Evolutionary conservation across 2,113 vertebrate genomes (phyloP), one percentile per base, ranked within the genome.

Genomic region (Pionites leucogaster): DNA sequence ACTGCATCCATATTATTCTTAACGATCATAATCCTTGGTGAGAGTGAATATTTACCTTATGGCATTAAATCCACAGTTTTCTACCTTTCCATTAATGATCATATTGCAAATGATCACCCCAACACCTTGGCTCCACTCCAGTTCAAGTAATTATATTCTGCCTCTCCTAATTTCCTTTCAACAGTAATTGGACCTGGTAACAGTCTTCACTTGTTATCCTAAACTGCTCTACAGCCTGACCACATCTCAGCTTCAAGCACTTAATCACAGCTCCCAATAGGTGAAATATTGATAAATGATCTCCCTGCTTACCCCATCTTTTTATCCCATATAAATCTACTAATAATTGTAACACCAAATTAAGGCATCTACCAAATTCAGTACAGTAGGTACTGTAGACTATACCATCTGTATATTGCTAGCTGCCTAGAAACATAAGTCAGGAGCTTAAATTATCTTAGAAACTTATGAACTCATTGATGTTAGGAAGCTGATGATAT

Each of bases 141-240:
- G 88, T 86, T 90, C 70, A 81, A 92, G 93, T 94, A 97, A 96
- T 96, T 96, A 92, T 93, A 94, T 84, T 96, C 88, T 95, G 88
- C 88, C 95, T 92, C 65, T 90, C 77, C 88, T 93, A 94, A 96
- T 96, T 95, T 96, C 95, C 92, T 96, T 96, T 91, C 3, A 6
- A 95, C 80, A 93, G 72, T 96, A 95, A 96, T 94, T 93, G 72
- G 88, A 91, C 72, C 28, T 76, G 72, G 29, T 91, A 93, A 88
- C 52, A 94, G 70, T 79, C 80, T 93, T 93, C 83, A 86, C 86
- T 93, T 92, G 82, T 81, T 95, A 92, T 88, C 82, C 92, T 92
- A 72, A 93, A 82, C 86, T 76, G 77, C 81, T 95, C 81, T 90
- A 76, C 44, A 91, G 78, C 59, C 75, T 87, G 77, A 77, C 92